Evolutionary conservation across 2,888 invertebrate species (phyloP).

Genomic region (Stenodera caucasica): DNA sequence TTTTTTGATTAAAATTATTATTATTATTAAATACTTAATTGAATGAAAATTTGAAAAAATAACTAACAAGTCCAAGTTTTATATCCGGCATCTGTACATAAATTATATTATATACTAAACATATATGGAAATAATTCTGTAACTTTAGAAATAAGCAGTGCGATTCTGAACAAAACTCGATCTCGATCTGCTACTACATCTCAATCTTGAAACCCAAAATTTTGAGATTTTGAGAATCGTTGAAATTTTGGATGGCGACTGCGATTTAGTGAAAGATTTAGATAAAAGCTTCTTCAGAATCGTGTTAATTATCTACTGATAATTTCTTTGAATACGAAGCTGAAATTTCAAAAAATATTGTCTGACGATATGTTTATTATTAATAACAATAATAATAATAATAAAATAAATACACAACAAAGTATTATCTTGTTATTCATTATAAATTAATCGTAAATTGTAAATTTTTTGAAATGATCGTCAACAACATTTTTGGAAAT

Average conservation of each 20-base stretch:
- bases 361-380: constrained; percentile 36
- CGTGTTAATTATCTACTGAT: too few species aligned
- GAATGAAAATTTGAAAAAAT: constrained; percentile 29
- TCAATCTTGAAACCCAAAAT: too few species aligned
- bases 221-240: too few species aligned
- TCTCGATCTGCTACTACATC: too few species aligned
- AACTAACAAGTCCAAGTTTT: constrained; percentile 44
- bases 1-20: constrained; percentile 24
- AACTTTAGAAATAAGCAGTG: constrained; percentile 35
- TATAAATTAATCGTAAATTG: constrained; percentile 37
- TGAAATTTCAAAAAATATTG: constrained; percentile 46
- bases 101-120: constrained; percentile 15
- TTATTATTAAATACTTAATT: constrained; percentile 10
- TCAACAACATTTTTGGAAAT: constrained; percentile 47
- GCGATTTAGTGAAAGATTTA: too few species aligned
- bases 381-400: neutral
- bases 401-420: constrained; percentile 35
- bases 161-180: too few species aligned
- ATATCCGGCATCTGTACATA: constrained; percentile 38
- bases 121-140: constrained; percentile 26
- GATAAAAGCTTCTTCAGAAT: too few species aligned
- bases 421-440: constrained; percentile 49
- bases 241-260: too few species aligned
- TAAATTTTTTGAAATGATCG: constrained; percentile 41
- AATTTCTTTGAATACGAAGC: too few species aligned